Evolutionary conservation across 2,113 vertebrate genomes (phyloP), one percentile per base, ranked within the genome.

Genomic region (Martes martes): DNA sequence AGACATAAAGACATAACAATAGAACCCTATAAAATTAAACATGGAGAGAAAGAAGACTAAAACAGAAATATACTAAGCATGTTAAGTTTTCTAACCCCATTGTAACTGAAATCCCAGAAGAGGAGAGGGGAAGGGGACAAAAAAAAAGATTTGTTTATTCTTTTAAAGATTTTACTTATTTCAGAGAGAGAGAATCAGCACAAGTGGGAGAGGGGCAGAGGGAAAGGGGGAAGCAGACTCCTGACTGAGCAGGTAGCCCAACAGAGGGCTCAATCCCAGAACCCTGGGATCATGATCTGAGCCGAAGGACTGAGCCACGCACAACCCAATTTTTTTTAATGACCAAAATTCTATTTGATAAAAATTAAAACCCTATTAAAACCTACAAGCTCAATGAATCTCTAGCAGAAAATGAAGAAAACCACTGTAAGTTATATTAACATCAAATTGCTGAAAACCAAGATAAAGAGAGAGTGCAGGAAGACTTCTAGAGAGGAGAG

Each of bases 301-400:
- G 65, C 33, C 1, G 7, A 69, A n/a, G 33, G 33, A 69, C 65
- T 19, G 65, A n/a, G 65, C 65, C 65, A 69, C 65, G 16, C 33
- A n/a, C 65, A 55, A 55, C 33, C 7, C 16, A 19, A 24, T 31
- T 47, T 47, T 7, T 7, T 76, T 76, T 8, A 96, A 87, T 57
- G 47, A 45, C 6, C 47, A 39, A n/a, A 92, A 78, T 76, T 83
- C n/a, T 87, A 91, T 57, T 45, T 73, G 36, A 87, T 94, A 45
- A 81, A 91, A 96, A 91, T 1, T 47, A 81, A 91, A 91, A 91
- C 55, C 18, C 63, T 47, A 59, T 45, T 65, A 69, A 94, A 95
- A 74, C 15, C 57, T 47, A 82, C 36, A 82, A 74, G 50, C 18
- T 28, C 65, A 67, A 74, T 67, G 55, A 92, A 82, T 88, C 76